Evolutionary conservation across 2,113 vertebrate genomes (phyloP).

Genomic region (Hemibagrus wyckioides): DNA sequence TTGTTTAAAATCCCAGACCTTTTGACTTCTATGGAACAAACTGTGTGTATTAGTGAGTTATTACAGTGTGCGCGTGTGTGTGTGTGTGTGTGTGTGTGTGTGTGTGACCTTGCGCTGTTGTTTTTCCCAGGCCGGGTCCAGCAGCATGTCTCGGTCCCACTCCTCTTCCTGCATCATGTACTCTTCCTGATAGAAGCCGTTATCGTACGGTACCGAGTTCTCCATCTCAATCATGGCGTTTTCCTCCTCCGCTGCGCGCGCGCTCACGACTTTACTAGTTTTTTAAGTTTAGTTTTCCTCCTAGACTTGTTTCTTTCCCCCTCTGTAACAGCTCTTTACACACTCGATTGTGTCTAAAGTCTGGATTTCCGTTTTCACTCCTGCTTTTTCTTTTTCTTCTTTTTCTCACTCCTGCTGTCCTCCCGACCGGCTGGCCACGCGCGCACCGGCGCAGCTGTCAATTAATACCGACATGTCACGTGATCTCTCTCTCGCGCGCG

Average conservation of each 20-base stretch:
- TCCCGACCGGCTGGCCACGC: constrained; percentile 63
- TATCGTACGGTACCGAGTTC: constrained; percentile 70
- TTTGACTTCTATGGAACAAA: too few species aligned
- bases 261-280: background rate
- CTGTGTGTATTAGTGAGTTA: too few species aligned
- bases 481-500: constrained; percentile 49
- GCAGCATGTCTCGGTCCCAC: constrained; percentile 79
- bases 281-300: background rate
- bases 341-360: background rate
- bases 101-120: constrained; percentile 78
- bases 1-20: too few species aligned
- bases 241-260: constrained; percentile 34
- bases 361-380: background rate
- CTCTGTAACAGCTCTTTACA: background rate
- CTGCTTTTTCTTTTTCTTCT: constrained; percentile 43
- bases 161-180: constrained; percentile 81
- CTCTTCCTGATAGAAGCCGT: constrained; percentile 70
- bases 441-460: constrained; percentile 48
- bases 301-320: background rate
- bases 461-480: constrained; percentile 69
- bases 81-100: background rate
- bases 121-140: constrained; percentile 82
- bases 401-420: constrained; percentile 62
- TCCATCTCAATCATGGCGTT: constrained; percentile 70
- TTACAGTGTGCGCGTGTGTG: background rate